Percentiles rank a stretch among this genome's conserved stretches.
Evolutionary conservation across 1,140 invertebrate genomes (phyloP).

Genomic region (Wasmannia auropunctata): DNA sequence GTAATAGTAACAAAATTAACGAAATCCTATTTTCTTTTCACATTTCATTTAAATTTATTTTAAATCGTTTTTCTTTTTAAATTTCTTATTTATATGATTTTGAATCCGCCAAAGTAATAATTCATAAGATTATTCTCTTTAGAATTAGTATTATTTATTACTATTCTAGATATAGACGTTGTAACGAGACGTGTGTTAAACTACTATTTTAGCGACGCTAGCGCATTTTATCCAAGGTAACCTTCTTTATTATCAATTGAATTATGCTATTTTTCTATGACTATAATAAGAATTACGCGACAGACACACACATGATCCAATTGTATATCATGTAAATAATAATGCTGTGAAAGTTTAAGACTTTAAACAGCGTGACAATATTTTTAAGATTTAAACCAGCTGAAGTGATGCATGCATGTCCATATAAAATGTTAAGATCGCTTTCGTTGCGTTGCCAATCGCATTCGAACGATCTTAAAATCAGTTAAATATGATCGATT

Average conservation of each 20-base stretch:
- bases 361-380: background rate
- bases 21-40: background rate
- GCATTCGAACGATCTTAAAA: background rate
- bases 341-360: constrained; percentile 3
- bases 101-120: background rate
- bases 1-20: background rate
- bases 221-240: background rate
- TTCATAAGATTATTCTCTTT: background rate
- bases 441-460: background rate
- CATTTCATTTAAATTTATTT: background rate
- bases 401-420: background rate
- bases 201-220: background rate
- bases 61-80: background rate
- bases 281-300: constrained; percentile 4
- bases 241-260: background rate
- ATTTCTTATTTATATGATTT: background rate
- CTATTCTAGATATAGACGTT: background rate
- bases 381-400: background rate
- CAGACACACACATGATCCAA: background rate
- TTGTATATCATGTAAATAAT: constrained; percentile 37
- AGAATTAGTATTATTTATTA: constrained; percentile 43
- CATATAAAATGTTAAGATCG: background rate
- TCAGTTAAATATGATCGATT: background rate
- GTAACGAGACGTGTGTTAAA: background rate
- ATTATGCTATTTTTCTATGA: constrained; percentile 21